A percentile compares a stretch with the other conserved stretches of the same genome.
Evolutionary conservation across 2,888 invertebrate species (phyloP).

Genomic region (Therioaphis trifolii): DNA sequence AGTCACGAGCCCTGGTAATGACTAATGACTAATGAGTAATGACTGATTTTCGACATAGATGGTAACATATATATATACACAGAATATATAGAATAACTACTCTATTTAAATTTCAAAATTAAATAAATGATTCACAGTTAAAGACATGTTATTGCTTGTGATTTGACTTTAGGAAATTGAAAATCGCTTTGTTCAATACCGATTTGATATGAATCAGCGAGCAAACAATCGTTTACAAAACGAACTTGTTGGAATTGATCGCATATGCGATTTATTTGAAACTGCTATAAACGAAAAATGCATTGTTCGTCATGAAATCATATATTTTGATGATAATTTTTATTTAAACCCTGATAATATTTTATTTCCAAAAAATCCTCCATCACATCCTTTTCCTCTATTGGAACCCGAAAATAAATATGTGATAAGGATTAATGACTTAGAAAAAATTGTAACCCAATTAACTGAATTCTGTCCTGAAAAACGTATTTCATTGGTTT

Average conservation of each 20-base stretch:
- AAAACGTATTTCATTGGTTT: not conserved
- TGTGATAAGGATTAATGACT: not conserved
- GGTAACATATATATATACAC: too few species aligned
- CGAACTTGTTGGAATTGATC: constrained; percentile 20
- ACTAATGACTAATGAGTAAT: too few species aligned
- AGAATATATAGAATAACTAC: too few species aligned
- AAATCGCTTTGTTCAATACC: not conserved
- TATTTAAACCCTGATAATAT: constrained; percentile 27
- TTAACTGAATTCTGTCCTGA: not conserved
- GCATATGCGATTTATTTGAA: constrained; percentile 43
- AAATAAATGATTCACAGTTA: too few species aligned
- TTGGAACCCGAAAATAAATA: not conserved
- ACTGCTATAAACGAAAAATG: constrained; percentile 22
- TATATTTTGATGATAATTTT: constrained; percentile 12
- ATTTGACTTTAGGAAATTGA: constrained; percentile 24
- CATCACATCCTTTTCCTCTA: constrained; percentile 27
- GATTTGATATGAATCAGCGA: not conserved
- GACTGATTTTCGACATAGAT: too few species aligned
- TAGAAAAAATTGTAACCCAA: constrained; percentile 6
- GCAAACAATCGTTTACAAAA: constrained; percentile 29
- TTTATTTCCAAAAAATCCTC: not conserved
- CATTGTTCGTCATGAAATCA: constrained; percentile 41
- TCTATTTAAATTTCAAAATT: too few species aligned
- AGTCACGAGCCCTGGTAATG: too few species aligned
- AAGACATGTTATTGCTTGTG: not conserved